Evolutionary conservation across 1,140 invertebrate genomes (phyloP).

Genomic region (Orchestia grillus): DNA sequence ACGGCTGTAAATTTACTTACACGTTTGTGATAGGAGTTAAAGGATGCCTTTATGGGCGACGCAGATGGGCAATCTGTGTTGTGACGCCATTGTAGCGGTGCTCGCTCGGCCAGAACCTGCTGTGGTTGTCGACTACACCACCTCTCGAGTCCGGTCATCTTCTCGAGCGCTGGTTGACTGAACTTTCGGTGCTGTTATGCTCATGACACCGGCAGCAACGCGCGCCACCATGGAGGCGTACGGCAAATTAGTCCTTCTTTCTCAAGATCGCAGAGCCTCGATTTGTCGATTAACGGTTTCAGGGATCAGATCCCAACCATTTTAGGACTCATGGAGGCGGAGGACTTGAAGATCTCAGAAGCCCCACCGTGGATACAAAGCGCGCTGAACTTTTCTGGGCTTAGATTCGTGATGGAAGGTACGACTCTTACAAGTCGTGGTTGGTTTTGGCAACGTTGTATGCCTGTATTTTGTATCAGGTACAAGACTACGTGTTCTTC

Average conservation of each 20-base stretch:
- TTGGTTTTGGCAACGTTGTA: background rate
- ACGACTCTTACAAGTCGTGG: background rate
- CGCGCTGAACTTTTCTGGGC: background rate
- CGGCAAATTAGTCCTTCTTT: background rate
- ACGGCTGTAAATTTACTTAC: background rate
- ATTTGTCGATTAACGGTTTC: background rate
- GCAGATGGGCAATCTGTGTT: background rate
- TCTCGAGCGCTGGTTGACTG: background rate
- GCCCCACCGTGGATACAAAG: background rate
- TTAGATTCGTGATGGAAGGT: background rate
- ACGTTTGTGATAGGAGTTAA: background rate
- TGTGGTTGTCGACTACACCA: background rate
- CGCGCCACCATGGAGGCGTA: background rate
- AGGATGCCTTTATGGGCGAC: background rate
- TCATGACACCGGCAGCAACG: background rate
- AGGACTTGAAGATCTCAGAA: background rate
- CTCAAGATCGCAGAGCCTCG: background rate
- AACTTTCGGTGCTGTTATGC: slow-evolving; percentile 22
- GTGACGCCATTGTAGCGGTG: background rate
- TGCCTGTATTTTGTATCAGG: background rate
- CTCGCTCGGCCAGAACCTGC: background rate
- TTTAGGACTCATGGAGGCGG: background rate
- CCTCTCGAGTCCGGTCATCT: background rate
- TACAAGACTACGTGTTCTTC: background rate
- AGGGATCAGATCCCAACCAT: background rate